phyloP scores from a whole-genome alignment of 2,888 invertebrate species.

The Hydriomena furcata region DNA sequence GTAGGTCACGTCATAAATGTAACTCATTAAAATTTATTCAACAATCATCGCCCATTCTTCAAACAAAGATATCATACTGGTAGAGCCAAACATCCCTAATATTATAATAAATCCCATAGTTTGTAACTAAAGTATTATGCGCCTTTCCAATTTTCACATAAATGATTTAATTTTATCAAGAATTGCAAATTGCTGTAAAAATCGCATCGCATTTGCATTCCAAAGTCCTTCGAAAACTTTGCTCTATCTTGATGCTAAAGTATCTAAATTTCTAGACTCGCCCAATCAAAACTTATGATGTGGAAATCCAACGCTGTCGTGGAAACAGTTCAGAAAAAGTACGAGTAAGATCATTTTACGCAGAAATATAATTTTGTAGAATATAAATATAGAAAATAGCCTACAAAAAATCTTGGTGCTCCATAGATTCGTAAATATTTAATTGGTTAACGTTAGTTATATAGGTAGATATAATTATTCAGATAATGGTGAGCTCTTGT shows the following conservation, averaged over 20 bases:
- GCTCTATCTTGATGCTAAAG: slow-evolving; percentile 7
- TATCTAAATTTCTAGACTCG: slow-evolving; percentile 1
- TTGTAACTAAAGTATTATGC: not conserved
- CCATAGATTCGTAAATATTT: no score
- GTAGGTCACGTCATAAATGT: no score
- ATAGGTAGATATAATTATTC: no score
- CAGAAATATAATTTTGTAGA: no score
- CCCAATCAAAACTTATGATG: slow-evolving; percentile 14
- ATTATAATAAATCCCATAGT: no score
- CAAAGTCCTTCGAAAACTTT: slow-evolving; percentile 2
- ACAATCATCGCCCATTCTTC: no score
- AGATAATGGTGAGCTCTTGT: not conserved
- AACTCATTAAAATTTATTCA: no score
- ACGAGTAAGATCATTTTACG: not conserved
- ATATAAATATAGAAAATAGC: no score
- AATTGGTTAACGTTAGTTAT: no score
- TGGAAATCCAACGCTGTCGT: slow-evolving; percentile 14
- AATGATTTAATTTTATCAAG: slow-evolving; percentile 21
- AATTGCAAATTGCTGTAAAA: slow-evolving; percentile 6
- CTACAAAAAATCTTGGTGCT: no score
- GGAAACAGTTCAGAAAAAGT: slow-evolving; percentile 3
- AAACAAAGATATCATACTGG: no score
- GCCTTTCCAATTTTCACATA: not conserved
- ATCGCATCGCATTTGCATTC: slow-evolving; percentile 19
- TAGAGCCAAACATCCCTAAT: no score